Conservation (phyloP, 2,888 invertebrate species). For the Mycalesis mineus region DNA sequence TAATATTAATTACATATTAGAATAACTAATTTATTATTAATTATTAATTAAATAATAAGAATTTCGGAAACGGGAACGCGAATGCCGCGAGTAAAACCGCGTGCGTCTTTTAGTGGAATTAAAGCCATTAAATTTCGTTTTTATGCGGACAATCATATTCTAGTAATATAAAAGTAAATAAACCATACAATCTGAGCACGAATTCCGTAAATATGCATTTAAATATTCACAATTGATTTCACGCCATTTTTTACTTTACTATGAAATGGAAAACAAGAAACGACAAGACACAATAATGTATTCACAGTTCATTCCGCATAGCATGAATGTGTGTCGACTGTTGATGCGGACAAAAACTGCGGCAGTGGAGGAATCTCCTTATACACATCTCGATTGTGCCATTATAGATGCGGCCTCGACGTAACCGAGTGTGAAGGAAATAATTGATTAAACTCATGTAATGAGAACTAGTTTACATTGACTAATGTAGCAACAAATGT, state of each 20-base stretch:
- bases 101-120: no score
- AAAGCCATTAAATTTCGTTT: no score
- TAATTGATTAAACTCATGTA: background rate
- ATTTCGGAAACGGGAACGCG: no score
- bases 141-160: no score
- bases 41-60: no score
- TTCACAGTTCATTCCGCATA: constrained; percentile 24
- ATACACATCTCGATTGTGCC: constrained; percentile 10
- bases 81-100: no score
- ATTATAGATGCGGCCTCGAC: constrained; percentile 10
- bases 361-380: constrained; percentile 16
- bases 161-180: no score
- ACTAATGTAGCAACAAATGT: background rate
- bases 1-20: no score
- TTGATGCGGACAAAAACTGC: constrained; percentile 11
- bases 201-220: background rate
- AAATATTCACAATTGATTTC: constrained; percentile 17
- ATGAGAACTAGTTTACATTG: background rate
- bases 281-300: constrained; percentile 20
- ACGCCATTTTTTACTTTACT: constrained; percentile 15
- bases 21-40: no score
- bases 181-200: no score
- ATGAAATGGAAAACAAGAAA: constrained; percentile 23
- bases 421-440: background rate
- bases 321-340: constrained; percentile 15